Conservation (phyloP, 2,113 vertebrate genomes). For the Caloenas nicobarica region DNA sequence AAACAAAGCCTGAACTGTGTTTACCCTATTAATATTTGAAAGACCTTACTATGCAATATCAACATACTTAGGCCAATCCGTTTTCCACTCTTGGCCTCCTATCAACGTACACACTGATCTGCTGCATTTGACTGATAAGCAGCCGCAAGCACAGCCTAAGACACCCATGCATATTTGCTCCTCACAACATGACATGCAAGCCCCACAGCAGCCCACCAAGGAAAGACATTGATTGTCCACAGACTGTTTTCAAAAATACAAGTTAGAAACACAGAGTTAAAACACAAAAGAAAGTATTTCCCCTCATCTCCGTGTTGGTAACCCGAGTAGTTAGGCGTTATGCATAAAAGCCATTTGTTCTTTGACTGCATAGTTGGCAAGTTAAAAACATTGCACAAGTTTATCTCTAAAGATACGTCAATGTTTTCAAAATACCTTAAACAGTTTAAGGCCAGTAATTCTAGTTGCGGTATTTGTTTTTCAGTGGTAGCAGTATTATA, state of each 20-base stretch:
- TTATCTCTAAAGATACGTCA: neutral
- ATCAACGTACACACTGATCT: neutral
- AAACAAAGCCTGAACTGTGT: neutral
- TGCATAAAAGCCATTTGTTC: neutral
- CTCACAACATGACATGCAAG: neutral
- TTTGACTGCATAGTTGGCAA: neutral
- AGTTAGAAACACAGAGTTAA: neutral
- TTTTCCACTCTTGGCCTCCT: neutral
- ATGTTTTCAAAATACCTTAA: neutral
- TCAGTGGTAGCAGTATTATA: neutral
- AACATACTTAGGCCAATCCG: neutral
- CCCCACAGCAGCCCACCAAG: neutral
- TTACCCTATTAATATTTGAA: conserved; percentile 5
- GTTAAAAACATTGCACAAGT: neutral
- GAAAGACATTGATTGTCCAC: neutral
- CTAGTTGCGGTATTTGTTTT: neutral
- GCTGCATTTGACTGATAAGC: conserved; percentile 36
- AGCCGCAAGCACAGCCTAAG: neutral
- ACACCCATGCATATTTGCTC: neutral
- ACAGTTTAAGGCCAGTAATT: neutral
- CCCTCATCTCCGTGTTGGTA: neutral
- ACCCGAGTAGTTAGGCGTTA: neutral
- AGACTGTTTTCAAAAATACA: neutral
- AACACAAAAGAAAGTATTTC: neutral
- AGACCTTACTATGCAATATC: neutral